Evolutionary conservation across 92 coral and sea anemone genomes (phyloP).

Genomic region (Epizoanthus stellaris): DNA sequence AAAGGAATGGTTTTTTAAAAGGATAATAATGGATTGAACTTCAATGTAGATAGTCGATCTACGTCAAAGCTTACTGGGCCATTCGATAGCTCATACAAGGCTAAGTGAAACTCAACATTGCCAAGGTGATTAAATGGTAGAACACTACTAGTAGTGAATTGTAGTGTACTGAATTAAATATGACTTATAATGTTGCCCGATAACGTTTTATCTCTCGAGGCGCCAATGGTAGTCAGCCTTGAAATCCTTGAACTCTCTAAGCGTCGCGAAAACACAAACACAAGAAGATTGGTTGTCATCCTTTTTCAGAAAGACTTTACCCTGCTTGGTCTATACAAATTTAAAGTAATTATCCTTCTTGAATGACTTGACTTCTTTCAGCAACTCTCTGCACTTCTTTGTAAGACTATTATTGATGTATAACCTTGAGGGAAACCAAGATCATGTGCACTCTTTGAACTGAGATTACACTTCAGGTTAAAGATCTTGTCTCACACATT

Average conservation of each 20-base stretch:
- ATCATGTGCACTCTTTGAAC: conserved; percentile 1
- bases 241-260: not conserved
- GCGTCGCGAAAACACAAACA: not conserved
- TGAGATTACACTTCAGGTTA: conserved; percentile 10
- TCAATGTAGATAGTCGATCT: too few species aligned
- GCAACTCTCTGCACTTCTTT: conserved; percentile 16
- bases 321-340: conserved; percentile 43
- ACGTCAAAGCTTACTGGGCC: too few species aligned
- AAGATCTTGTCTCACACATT: conserved; percentile 22
- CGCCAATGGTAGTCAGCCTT: not conserved
- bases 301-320: not conserved
- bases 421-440: conserved; percentile 30
- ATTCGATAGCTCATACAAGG: too few species aligned
- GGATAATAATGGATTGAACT: too few species aligned
- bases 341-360: conserved; percentile 12
- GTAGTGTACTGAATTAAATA: too few species aligned
- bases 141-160: too few species aligned
- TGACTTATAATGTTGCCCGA: not conserved
- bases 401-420: conserved; percentile 48
- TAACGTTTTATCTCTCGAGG: not conserved
- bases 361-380: conserved; percentile 27
- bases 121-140: too few species aligned
- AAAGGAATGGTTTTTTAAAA: too few species aligned
- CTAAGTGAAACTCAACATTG: too few species aligned
- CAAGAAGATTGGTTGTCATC: conserved; percentile 1